Conservation (phyloP, 2,888 invertebrate genomes). For the Euzetes globulus region DNA sequence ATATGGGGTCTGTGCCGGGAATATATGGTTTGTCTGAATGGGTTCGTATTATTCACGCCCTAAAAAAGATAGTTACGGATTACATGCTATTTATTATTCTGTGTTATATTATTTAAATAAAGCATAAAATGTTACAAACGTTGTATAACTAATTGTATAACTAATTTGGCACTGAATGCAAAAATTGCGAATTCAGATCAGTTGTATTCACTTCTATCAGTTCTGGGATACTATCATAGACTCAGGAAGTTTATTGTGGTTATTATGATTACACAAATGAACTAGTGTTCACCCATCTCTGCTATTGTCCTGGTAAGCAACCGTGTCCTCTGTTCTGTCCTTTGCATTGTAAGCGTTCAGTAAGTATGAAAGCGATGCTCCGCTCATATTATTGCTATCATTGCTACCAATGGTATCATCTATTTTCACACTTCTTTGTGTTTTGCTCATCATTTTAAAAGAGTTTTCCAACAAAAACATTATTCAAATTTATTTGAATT, state of each 20-base stretch:
- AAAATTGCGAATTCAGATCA: neutral
- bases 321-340: neutral
- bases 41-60: conserved; percentile 10
- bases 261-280: conserved; percentile 14
- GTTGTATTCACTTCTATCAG: neutral
- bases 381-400: neutral
- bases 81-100: conserved; percentile 8
- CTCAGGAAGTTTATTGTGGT: conserved; percentile 16
- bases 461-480: neutral
- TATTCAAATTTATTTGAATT: neutral
- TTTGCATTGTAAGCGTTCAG: neutral
- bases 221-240: neutral
- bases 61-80: conserved; percentile 17
- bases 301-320: neutral
- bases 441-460: neutral
- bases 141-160: neutral
- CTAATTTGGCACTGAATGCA: neutral
- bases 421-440: conserved; percentile 15
- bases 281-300: neutral
- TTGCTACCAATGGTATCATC: neutral
- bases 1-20: neutral
- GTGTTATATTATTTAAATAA: neutral
- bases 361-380: conserved; percentile 10
- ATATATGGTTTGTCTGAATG: neutral
- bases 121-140: conserved; percentile 13